Base-by-base conservation (phyloP, 2,888 invertebrate genomes). In the Plagiodera versicolora region DNA sequence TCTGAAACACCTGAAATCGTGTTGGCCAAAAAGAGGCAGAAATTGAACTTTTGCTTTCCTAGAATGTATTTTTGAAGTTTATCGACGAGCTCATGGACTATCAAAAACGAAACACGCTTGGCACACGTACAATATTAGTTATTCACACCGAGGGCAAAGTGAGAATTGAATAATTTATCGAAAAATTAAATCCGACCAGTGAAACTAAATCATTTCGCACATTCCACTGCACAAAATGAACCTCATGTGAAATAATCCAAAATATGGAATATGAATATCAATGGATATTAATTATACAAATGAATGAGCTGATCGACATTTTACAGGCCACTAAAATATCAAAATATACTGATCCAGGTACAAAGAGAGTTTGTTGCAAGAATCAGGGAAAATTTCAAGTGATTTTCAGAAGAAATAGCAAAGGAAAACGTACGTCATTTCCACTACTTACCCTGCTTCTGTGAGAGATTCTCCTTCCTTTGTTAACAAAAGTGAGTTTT, bases 161-260 rank as follows among this genome's bases (percentile, higher is more conserved):
- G 53, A 10, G 44, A 39, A 44, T 44, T 53, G 53, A 24, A 53
- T 53, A 44, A 53, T 39, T 14, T 11, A 32, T 35, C 39, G 16
- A 53, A 44, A 53, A 53, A 45, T 44, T 44, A 53, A 24, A 24
- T 44, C 53, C 18, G n/a, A 16, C 44, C 16, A 24, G 53, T 44
- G 44, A 53, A 53, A 53, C 24, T 53, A 53, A 53, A 53, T 44
- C 14, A 53, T 53, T 53, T 53, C 45, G 16, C 30, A 44, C 53
- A 44, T 19, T 39, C 10, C 44, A 44, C 44, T 44, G 44, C 53
- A 24, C 53, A 20, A 44, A 53, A 53, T 44, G 28, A 52, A 35
- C 39, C 20, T 20, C 35, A 35, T 39, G 35, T 58, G 74, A 73
- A 9, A 69, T 78, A 8, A 70, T 76, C n/a, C 32, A 32, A 6